A percentile compares a stretch with the other conserved stretches of the same genome.
phyloP scores from a whole-genome alignment of 1,140 invertebrate species.

The Magallana gigas region DNA sequence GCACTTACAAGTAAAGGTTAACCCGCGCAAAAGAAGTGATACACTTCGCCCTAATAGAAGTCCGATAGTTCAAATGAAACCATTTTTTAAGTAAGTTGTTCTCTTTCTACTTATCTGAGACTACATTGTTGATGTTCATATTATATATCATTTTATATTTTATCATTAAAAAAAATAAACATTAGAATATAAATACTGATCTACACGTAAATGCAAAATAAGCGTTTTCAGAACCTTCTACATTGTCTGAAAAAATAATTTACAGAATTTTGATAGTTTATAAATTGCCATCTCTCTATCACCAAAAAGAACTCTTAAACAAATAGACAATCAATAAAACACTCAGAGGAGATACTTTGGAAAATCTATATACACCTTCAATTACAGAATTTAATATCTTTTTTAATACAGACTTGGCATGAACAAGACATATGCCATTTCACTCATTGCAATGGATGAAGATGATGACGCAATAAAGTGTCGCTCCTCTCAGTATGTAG shows the following conservation, averaged over 20 bases:
- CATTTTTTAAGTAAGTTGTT: not conserved
- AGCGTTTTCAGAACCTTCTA: too few relatives aligned
- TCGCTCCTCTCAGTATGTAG: not conserved
- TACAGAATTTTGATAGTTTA: too few relatives aligned
- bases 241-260: too few relatives aligned
- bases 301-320: too few relatives aligned
- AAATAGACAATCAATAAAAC: too few relatives aligned
- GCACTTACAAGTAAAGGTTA: constrained; percentile 16
- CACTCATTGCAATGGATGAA: not conserved
- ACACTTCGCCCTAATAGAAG: not conserved
- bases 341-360: too few relatives aligned
- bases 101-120: not conserved
- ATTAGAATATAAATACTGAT: too few relatives aligned
- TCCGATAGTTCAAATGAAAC: constrained; percentile 23
- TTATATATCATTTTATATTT: too few relatives aligned
- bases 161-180: too few relatives aligned
- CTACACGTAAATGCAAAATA: too few relatives aligned
- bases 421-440: not conserved
- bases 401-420: constrained; percentile 13
- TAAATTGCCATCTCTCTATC: too few relatives aligned
- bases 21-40: not conserved
- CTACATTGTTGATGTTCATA: not conserved
- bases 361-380: too few relatives aligned
- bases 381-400: not conserved
- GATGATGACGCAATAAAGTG: constrained; percentile 23